Evolutionary conservation across 2,113 vertebrate species (phyloP), one percentile per base, ranked within the genome.

Genomic region (Oncorhynchus clarkii): DNA sequence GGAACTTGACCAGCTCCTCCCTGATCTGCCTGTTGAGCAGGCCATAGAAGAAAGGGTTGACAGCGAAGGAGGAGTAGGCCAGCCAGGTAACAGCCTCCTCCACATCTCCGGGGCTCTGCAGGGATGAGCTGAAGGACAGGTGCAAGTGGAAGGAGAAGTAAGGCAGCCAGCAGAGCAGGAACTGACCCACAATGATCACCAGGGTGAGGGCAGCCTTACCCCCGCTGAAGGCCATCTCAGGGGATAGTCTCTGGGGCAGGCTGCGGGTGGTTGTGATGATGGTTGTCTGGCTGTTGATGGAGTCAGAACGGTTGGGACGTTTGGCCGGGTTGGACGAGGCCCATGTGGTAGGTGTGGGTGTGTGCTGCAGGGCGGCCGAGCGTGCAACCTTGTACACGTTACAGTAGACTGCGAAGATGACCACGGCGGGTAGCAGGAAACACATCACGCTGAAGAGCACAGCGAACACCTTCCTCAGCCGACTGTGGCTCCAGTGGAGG

Each of bases 11-110:
- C 72, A 98, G 87, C 74, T 97, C 94, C 73, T 95, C 93, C 3
- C 97, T 93, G 75, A 99, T 95, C 71, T 98, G 96, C 22, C 96
- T 93, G 88, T 96, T 98, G 75, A 96, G 87, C 67, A 97, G 81
- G 8, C 97, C 97, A 0, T 97, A 97, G 87, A 98, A 96, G 81
- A 98, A 97, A 0, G 97, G 97, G 81, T 98, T 97, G 2, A 95
- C 90, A 0, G 96, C 95, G 0, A 98, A 99, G 16, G 97, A 97
- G 1, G 96, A 94, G 80, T 96, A 98, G 24, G 97, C 97, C 1
- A 98, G 90, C 97, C 97, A 98, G 74, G 95, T 98, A 82, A 97
- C 94, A 0, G 91, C 86, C 45, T 93, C 94, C 78, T 98, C 96
- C 0, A 94, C 90, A 0, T 92, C 90, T 0, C 92, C 93, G 0